These are phyloP conservation scores for Intellagama lesueurii DNA, from an alignment of 2,797 vertebrate species.

Conservation along the genomic window DNA sequence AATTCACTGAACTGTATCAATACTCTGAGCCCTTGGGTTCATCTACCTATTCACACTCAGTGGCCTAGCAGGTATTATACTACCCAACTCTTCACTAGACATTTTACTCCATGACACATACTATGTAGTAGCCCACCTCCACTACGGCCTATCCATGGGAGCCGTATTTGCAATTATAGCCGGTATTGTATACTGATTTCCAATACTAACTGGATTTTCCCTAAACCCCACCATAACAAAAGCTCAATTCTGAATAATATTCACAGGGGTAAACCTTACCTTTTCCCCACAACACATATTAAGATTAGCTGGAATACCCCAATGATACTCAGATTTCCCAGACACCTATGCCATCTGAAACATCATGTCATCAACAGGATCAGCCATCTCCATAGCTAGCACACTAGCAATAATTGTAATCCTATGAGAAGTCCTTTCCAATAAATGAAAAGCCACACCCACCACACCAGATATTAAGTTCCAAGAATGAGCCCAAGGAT, in stretches of 20 bases:
- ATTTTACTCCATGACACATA: rapidly evolving
- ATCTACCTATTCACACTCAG: slow-evolving; percentile 64
- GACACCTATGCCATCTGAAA: slow-evolving; percentile 36
- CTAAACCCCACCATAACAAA: neutral
- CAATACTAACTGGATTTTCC: neutral
- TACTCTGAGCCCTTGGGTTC: slow-evolving; percentile 52
- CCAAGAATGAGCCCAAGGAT: slow-evolving; percentile 58
- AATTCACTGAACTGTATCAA: slow-evolving; percentile 59
- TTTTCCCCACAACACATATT: neutral
- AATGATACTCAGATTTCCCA: neutral
- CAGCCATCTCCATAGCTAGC: neutral
- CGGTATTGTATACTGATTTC: slow-evolving; percentile 59
- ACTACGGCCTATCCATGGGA: slow-evolving; percentile 42
- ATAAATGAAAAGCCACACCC: slow-evolving; percentile 46
- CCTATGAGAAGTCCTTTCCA: slow-evolving; percentile 60
- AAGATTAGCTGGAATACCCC: rapidly evolving
- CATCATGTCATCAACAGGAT: slow-evolving; percentile 37
- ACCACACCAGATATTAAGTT: no score
- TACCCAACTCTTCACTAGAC: slow-evolving; percentile 46
- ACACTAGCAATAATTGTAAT: slow-evolving; percentile 65
- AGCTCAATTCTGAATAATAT: neutral
- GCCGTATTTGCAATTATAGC: slow-evolving; percentile 41
- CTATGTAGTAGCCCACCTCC: slow-evolving; percentile 62
- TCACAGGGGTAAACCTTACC: rapidly evolving
- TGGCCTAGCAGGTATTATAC: neutral